Conservation (phyloP, 2,888 invertebrate species). For the Scaptomyza caliginosa region DNA sequence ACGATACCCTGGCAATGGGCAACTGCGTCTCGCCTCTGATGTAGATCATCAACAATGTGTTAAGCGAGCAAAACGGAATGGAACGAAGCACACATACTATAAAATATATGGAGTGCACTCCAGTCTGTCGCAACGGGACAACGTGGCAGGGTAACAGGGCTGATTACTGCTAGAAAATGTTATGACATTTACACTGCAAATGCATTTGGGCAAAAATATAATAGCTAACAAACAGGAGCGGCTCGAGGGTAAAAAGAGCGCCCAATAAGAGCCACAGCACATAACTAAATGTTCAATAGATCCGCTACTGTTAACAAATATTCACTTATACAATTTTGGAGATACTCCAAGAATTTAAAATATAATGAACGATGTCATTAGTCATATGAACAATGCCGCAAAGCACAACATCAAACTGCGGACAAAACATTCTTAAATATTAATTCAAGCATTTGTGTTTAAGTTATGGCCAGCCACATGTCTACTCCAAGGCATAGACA, state of each 20-base stretch:
- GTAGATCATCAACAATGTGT: conserved; percentile 71
- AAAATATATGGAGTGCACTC: conserved; percentile 8
- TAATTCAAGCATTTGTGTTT: conserved; percentile 70
- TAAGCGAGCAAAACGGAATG: conserved; percentile 39
- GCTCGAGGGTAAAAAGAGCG: conserved; percentile 6
- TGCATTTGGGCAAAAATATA: conserved; percentile 44
- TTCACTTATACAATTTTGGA: conserved; percentile 62
- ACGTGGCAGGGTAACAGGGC: conserved; percentile 26
- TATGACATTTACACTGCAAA: conserved; percentile 73
- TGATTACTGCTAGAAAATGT: conserved; percentile 74
- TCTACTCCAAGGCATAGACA: conserved; percentile 2
- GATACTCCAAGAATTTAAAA: conserved; percentile 78
- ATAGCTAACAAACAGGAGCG: conserved; percentile 44
- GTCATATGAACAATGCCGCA: conserved; percentile 79
- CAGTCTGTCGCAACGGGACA: conserved; percentile 7
- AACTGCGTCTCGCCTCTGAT: conserved; percentile 13
- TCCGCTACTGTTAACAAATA: conserved; percentile 34
- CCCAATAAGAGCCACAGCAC: too few species aligned
- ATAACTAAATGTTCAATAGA: too few species aligned
- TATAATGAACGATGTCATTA: conserved; percentile 83
- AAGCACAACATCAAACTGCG: conserved; percentile 15
- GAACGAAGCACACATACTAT: conserved; percentile 45
- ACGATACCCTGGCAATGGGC: background rate
- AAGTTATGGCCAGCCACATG: conserved; percentile 64
- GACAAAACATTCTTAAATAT: conserved; percentile 63